Percentiles rank a stretch among this genome's conserved stretches.
These are phyloP conservation scores for Falcunculus frontatus DNA, from an alignment of 2,113 vertebrate genomes.

Conservation along the genomic window DNA sequence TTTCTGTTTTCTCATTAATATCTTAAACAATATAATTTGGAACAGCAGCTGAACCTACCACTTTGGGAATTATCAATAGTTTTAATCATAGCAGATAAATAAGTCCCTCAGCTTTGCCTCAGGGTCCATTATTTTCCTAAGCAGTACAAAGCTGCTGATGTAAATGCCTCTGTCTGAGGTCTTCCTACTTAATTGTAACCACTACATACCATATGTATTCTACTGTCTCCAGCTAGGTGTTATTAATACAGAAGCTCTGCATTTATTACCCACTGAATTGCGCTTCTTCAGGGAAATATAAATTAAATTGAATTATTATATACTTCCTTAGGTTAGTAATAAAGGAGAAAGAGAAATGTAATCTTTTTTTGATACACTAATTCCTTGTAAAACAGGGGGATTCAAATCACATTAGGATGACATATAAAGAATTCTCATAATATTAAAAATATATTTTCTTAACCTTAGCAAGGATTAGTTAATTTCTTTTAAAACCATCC, in stretches of 20 bases:
- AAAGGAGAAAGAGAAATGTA: constrained; percentile 18
- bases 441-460: not conserved
- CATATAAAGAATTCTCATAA: not conserved
- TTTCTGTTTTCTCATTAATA: constrained; percentile 39
- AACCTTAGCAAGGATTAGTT: not conserved
- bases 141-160: not conserved
- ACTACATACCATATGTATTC: not conserved
- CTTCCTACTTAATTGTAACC: constrained; percentile 14
- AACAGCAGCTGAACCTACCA: not conserved
- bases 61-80: constrained; percentile 8
- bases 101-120: constrained; percentile 32
- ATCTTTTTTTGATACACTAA: constrained; percentile 15
- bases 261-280: constrained; percentile 24
- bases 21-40: not conserved
- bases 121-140: constrained; percentile 20
- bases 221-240: constrained; percentile 1
- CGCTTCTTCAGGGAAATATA: constrained; percentile 36
- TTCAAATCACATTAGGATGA: constrained; percentile 8
- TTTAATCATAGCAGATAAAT: constrained; percentile 35
- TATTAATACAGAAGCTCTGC: not conserved
- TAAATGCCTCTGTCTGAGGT: constrained; percentile 17
- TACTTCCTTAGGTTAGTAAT: constrained; percentile 41
- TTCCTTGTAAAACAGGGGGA: constrained; percentile 28
- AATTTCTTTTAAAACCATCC: not conserved
- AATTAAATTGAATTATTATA: constrained; percentile 48